Base-by-base conservation (phyloP, 2,113 vertebrate species). In the Apaloderma vittatum region DNA sequence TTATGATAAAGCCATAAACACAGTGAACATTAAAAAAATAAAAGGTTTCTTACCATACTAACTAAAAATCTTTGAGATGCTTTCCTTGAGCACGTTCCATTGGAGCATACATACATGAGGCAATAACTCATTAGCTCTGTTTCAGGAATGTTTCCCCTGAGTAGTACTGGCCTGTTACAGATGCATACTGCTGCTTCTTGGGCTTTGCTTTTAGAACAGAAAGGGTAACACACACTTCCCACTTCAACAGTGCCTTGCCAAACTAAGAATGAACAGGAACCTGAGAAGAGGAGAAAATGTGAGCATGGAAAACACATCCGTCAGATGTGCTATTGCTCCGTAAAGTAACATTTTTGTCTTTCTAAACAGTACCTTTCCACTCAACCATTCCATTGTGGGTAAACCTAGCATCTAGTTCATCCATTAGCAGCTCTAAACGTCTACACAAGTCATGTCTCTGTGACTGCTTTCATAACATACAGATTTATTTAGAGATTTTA, bases 291-390 rank as follows among this genome's bases (percentile, higher is more conserved):
- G 30, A 93, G 84, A 87, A 91, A 94, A 89, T n/a, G 48, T 3
- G 17, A 85, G 81, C 62, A 90, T 61, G 87, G 94, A 94, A 97
- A 95, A 91, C 66, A 80, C 75, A 95, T 83, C 82, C 80, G 37
- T 62, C 46, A 59, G 55, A 81, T 15, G 17, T 26, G 55, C 76
- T 91, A 26, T 3, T 51, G 52, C 77, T 78, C 75, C 0, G 1
- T 22, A 54, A 84, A 89, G 36, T 22, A 72, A 54, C 36, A 46
- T 29, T 12, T 49, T 29, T 36, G 15, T 32, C 51, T 37, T 74
- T 77, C 29, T 63, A 11, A 36, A 75, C 75, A 73, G 30, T 7
- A 34, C 6, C 32, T 77, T 78, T 74, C 36, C 48, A 29, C 37
- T 73, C 65, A 52, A 46, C 54, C 43, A 32, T 24, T 51, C 43